Evolutionary conservation across 2,797 vertebrate genomes (phyloP).

Genomic region (Lycodopsis pacificus): DNA sequence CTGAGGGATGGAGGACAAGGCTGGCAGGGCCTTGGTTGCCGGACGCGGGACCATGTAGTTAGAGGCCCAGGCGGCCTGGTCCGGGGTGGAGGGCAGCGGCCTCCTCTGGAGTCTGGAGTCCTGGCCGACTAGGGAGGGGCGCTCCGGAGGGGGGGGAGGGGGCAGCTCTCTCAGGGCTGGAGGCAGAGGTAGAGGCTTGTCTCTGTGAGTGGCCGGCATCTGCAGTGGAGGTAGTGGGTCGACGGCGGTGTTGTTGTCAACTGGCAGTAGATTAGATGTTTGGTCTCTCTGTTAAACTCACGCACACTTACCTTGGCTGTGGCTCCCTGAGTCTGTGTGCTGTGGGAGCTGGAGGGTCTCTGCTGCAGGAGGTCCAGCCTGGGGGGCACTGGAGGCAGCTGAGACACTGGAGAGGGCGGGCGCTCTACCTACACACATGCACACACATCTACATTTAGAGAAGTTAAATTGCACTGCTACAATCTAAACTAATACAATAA

Average conservation of each 20-base stretch:
- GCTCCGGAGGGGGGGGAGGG: conserved; percentile 93
- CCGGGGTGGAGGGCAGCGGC: conserved; percentile 92
- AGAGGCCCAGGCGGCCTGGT: conserved; percentile 83
- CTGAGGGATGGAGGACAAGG: conserved; percentile 76
- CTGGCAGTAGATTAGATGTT: background rate
- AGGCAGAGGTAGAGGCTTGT: conserved; percentile 95
- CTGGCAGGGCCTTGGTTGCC: conserved; percentile 83
- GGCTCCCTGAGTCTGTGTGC: conserved; percentile 86
- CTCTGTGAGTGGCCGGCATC: conserved; percentile 90
- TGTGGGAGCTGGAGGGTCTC: conserved; percentile 82
- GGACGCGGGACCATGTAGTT: conserved; percentile 85
- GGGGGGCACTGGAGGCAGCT: conserved; percentile 94
- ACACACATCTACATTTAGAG: background rate
- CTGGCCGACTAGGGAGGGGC: conserved; percentile 81
- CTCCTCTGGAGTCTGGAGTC: conserved; percentile 88
- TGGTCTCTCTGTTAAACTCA: background rate
- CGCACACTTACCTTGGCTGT: conserved; percentile 86
- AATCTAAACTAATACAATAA: background rate
- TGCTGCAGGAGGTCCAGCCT: conserved; percentile 94
- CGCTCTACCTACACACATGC: conserved; percentile 88
- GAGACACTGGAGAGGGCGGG: conserved; percentile 92
- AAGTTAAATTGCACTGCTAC: background rate
- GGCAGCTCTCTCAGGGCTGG: conserved; percentile 93
- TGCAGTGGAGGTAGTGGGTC: conserved; percentile 60
- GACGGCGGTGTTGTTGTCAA: background rate